Evolutionary conservation across 2,113 vertebrate species (phyloP).

Genomic region (Xiphias gladius): DNA sequence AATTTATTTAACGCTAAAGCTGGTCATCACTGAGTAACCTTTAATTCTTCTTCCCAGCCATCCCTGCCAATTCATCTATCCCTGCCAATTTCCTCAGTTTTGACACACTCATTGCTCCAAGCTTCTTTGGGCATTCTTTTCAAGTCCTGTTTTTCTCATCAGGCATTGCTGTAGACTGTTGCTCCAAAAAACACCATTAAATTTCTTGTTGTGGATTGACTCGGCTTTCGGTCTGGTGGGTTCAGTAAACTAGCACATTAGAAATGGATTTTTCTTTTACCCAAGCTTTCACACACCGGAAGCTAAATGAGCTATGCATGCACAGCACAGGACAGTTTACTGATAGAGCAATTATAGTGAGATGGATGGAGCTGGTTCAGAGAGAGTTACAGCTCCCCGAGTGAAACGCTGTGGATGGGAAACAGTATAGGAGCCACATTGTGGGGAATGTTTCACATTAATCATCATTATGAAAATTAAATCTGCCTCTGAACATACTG

Average conservation of each 20-base stretch:
- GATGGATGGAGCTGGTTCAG: constrained; percentile 52
- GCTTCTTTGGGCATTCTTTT: constrained; percentile 16
- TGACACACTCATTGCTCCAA: constrained; percentile 56
- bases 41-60: constrained; percentile 13
- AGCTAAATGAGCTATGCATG: constrained; percentile 64
- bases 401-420: constrained; percentile 20
- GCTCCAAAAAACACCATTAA: constrained; percentile 64
- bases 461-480: constrained; percentile 42
- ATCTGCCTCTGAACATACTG: background rate
- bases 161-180: constrained; percentile 59
- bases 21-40: constrained; percentile 26
- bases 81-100: constrained; percentile 49
- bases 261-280: constrained; percentile 73
- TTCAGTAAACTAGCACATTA: constrained; percentile 65
- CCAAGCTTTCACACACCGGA: constrained; percentile 61
- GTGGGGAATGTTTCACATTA: background rate
- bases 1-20: constrained; percentile 47
- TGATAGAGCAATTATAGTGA: constrained; percentile 68
- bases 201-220: constrained; percentile 71
- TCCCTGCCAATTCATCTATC: constrained; percentile 41
- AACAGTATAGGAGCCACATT: constrained; percentile 1
- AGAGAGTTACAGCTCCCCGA: constrained; percentile 51
- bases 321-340: constrained; percentile 27
- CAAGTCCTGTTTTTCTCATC: constrained; percentile 44
- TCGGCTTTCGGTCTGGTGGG: constrained; percentile 60